Evolutionary conservation across 1,140 invertebrate genomes (phyloP), one percentile per base, ranked within the genome.

Genomic region (Brachionus angularis): DNA sequence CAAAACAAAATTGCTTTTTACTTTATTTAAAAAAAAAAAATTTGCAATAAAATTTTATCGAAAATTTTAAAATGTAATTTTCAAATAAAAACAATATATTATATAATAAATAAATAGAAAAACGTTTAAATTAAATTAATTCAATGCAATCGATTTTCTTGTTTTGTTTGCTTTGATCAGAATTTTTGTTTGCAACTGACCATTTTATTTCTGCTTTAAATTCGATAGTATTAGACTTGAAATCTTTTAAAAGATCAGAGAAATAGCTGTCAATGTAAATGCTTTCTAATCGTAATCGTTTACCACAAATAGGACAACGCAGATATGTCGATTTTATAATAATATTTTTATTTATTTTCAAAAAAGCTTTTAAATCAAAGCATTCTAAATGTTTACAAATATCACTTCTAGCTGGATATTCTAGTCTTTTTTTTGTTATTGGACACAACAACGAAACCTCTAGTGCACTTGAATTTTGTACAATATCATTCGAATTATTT

Each of bases 281-380:
- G 78, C 88, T 89, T 77, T 93, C 90, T 79, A 92, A 96, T 3
- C 90, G 82, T 10, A 91, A 90, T 2, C 88, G 83, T 76, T 91
- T 91, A 79, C 96, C 91, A 83, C 95, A 98, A 5, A 98, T 92
- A 1, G 94, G 94, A 84, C 96, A 98, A 73, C 89, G 88, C 95
- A 95, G 98, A 1, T 91, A 95, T 16, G 94, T 92, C 3, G 10
- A 14, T 14, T 2, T 14, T 14, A 5, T 42, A 14, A 14, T 7
- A 78, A 96, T 96, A 34, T 91, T 86, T 80, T 98, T 95, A 79
- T 98, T 98, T 94, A 98, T 98, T 86, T 93, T 90, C 70, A 98
- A 83, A 81, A 90, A 97, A 42, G 94, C 84, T 3, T 86, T 88
- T 0, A 93, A 93, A 84, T 99, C 96, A 79, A 98, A 98, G 83